Percentiles rank a stretch among this genome's conserved stretches.
These are phyloP conservation scores for Dryas iulia DNA, from an alignment of 1,140 invertebrate species.

Conservation along the genomic window DNA sequence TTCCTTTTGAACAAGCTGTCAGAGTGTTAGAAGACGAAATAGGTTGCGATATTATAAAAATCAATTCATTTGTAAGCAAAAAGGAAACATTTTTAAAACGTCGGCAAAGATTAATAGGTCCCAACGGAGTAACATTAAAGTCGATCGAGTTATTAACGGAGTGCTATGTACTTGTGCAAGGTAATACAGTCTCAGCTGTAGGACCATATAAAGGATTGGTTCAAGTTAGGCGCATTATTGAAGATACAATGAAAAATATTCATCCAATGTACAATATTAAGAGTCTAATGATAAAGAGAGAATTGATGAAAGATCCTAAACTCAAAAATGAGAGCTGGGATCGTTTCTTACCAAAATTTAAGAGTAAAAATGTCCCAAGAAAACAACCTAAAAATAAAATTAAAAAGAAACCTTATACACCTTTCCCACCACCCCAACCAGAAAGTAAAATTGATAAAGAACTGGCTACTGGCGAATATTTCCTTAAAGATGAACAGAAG, in stretches of 20 bases:
- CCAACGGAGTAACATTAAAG: conserved; percentile 97
- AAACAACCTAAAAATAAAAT: conserved; percentile 92
- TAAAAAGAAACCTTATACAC: conserved; percentile 96
- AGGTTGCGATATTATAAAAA: conserved; percentile 98
- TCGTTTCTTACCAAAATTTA: conserved; percentile 97
- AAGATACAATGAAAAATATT: conserved; percentile 99
- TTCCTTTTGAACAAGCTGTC: conserved; percentile 97
- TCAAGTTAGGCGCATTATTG: conserved; percentile 95
- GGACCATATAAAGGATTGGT: conserved; percentile 97
- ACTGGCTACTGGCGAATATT: conserved; percentile 97
- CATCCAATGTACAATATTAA: conserved; percentile 99
- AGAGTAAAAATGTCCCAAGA: conserved; percentile 95
- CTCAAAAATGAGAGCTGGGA: conserved; percentile 98
- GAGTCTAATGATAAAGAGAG: conserved; percentile 97
- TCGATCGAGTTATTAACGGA: conserved; percentile 98
- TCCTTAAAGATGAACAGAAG: conserved; percentile 93
- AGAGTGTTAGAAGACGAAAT: conserved; percentile 93
- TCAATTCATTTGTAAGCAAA: conserved; percentile 93
- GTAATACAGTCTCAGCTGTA: conserved; percentile 97
- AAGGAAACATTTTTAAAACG: conserved; percentile 98
- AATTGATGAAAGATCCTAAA: conserved; percentile 95
- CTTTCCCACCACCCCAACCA: conserved; percentile 96
- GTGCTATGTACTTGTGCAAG: conserved; percentile 98
- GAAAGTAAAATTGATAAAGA: conserved; percentile 97
- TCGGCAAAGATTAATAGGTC: conserved; percentile 96